A percentile compares a stretch with the other conserved stretches of the same genome.
These are phyloP conservation scores for Xenops minutus DNA, from an alignment of 2,797 vertebrate genomes.

Conservation along the genomic window DNA sequence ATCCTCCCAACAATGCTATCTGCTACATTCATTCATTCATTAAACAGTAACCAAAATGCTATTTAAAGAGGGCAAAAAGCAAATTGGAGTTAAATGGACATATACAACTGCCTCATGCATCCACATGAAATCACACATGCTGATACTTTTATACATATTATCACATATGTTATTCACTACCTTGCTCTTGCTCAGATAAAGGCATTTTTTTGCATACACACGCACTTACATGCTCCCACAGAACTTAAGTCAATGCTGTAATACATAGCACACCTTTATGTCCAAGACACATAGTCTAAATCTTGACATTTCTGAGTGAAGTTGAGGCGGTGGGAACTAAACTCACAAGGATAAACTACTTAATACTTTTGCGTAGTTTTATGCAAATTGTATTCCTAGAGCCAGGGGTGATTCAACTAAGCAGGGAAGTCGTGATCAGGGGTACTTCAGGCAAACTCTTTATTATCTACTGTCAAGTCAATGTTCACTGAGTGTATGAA, in stretches of 20 bases:
- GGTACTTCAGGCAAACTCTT: background rate
- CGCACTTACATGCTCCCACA: background rate
- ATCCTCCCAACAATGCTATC: slow-evolving; percentile 2
- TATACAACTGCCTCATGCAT: background rate
- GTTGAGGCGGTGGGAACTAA: background rate
- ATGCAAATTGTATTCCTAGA: background rate
- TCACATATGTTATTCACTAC: background rate
- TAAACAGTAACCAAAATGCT: slow-evolving; percentile 45
- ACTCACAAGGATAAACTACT: background rate
- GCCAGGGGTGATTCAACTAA: background rate
- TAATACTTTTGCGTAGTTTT: background rate
- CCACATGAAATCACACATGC: background rate
- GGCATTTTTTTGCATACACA: background rate
- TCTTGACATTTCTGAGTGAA: background rate
- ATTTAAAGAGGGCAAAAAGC: slow-evolving; percentile 11
- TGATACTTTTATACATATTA: background rate
- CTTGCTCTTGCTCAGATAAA: background rate
- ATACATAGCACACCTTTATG: background rate
- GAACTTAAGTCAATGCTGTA: background rate
- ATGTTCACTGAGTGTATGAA: background rate
- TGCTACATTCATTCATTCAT: slow-evolving; percentile 50
- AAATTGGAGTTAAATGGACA: background rate
- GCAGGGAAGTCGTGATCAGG: background rate
- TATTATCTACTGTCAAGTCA: background rate
- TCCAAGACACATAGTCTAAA: background rate